Base-by-base conservation (phyloP, 1,140 invertebrate genomes). In the Phortica variegata region DNA sequence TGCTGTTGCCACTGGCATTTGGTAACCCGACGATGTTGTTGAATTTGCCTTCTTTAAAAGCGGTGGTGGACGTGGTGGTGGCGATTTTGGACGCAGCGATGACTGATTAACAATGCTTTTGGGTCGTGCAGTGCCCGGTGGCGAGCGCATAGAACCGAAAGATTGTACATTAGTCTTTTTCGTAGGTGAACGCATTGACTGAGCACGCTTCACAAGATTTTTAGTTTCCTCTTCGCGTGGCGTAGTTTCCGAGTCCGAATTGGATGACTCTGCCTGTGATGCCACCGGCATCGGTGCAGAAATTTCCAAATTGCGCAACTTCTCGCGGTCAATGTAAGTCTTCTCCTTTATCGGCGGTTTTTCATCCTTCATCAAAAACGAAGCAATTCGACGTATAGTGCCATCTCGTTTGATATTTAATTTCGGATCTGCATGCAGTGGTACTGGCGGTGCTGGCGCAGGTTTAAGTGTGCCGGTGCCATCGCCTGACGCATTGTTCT, bases 131-230 rank as follows among this genome's bases (percentile, higher is more conserved):
- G 73, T 66, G 2, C 79, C 80, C 0, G 77, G 77, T 0, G 83
- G 77, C 31, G 87, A 82, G 21, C 88, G 75, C 87, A 91, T 90
- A 0, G 88, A 91, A 0, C 89, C 88, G 61, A 91, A 90, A 20
- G 82, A 85, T 17, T 87, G 86, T n/a, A 91, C 81, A 0, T 78
- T 70, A 1, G 56, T 41, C 47, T 75, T 73, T 0, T 79, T 80
- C 2, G 82, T 77, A 34, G 83, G 83, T 10, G 69, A 69, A 43
- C 88, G 78, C 86, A 92, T 87, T 43, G 88, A 90, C 60, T 91
- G 88, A 1, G 88, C 83, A 38, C 89, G 78, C 68, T 85, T 83
- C 0, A 90, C 72, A 0, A 61, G 38, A 10, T 77, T 73, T n/a
- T 74, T 62, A 3, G 72, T 72, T 4, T 78, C 53, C 42, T 73